Percentiles rank a stretch among this genome's conserved stretches.
phyloP scores from a whole-genome alignment of 2,113 vertebrate genomes.

The Tinamus guttatus region DNA sequence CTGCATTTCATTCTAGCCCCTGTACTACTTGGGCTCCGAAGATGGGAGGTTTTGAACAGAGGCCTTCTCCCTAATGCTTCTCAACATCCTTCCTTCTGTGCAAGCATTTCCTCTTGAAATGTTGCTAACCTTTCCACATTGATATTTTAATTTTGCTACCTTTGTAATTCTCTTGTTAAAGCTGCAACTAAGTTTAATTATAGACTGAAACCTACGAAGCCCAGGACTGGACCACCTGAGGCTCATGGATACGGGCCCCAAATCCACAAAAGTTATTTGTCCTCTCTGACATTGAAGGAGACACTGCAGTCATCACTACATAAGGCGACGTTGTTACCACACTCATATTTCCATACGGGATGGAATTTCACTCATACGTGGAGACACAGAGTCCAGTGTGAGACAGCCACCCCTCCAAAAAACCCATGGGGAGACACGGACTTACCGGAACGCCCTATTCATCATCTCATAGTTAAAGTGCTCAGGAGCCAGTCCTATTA shows the following conservation, averaged over 20 bases:
- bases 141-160: neutral
- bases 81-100: neutral
- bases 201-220: neutral
- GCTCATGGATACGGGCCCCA: neutral
- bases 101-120: neutral
- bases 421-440: rapidly evolving
- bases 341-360: neutral
- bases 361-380: rapidly evolving
- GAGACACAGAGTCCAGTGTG: neutral
- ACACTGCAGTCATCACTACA: rapidly evolving
- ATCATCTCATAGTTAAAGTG: slow-evolving; percentile 93
- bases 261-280: neutral
- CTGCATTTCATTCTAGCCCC: neutral
- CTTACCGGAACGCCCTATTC: slow-evolving; percentile 92
- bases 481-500: slow-evolving; percentile 92
- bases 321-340: neutral
- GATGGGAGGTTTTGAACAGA: neutral
- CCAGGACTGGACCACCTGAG: neutral
- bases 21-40: neutral
- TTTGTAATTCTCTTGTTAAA: neutral
- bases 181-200: neutral
- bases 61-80: neutral
- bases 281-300: neutral
- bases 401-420: neutral
- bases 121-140: neutral